Conservation (phyloP, 2,797 vertebrate species). For the Sarcophilus harrisii region DNA sequence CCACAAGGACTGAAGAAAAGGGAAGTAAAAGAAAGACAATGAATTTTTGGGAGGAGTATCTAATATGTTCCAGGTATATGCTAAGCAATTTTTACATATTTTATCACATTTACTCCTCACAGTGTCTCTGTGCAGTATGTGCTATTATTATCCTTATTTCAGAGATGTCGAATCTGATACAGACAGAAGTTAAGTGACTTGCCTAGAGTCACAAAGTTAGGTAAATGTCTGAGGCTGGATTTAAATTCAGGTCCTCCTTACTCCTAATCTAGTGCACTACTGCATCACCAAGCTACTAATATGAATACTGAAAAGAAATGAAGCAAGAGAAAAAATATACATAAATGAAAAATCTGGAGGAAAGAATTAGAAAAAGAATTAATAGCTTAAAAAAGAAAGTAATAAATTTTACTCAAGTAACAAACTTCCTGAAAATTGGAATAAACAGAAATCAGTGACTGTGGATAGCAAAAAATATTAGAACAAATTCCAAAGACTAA, state of each 20-base stretch:
- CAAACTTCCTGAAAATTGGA: neutral
- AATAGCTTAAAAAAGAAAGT: neutral
- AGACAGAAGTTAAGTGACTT: neutral
- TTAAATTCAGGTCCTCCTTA: neutral
- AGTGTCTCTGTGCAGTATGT: no score
- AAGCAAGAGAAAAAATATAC: neutral
- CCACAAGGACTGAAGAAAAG: neutral
- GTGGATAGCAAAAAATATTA: neutral
- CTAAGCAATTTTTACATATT: neutral
- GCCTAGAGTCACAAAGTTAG: neutral
- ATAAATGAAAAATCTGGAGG: neutral
- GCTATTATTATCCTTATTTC: neutral
- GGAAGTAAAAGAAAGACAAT: neutral
- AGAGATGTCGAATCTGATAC: neutral
- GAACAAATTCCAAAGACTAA: neutral
- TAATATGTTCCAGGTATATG: neutral
- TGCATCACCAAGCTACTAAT: neutral
- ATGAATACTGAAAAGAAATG: neutral
- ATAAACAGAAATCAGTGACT: neutral
- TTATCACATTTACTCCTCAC: neutral
- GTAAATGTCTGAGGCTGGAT: neutral
- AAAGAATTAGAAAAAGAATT: neutral
- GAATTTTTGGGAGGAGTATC: neutral
- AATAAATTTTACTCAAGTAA: neutral
- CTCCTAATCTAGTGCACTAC: neutral